These are phyloP conservation scores for Microchirus variegatus DNA, from an alignment of 2,797 vertebrate genomes.

Conservation along the genomic window DNA sequence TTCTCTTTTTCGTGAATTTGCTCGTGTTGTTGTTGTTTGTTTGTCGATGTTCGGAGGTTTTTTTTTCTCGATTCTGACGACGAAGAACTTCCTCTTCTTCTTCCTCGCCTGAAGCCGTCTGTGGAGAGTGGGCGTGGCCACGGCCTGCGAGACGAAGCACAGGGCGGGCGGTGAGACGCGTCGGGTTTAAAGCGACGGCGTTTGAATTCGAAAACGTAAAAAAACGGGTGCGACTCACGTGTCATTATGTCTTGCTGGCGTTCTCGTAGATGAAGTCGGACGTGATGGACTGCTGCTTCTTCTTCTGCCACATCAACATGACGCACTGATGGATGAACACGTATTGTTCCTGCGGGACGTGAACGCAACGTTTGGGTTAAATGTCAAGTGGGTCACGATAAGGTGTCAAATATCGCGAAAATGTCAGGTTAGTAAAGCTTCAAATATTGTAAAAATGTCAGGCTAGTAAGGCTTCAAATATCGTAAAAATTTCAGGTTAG, in stretches of 20 bases:
- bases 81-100: constrained; percentile 54
- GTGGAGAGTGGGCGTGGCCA: constrained; percentile 74
- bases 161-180: neutral
- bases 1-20: constrained; percentile 9
- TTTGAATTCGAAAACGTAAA: too few relatives aligned
- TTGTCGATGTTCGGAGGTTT: constrained; percentile 44
- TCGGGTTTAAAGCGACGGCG: too few relatives aligned
- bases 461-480: too few relatives aligned
- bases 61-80: constrained; percentile 50
- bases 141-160: constrained; percentile 75
- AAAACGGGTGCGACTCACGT: neutral
- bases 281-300: constrained; percentile 91
- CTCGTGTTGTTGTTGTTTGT: constrained; percentile 31
- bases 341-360: constrained; percentile 88
- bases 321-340: constrained; percentile 98
- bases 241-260: constrained; percentile 91
- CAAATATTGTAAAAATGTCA: too few relatives aligned
- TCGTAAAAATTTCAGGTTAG: too few relatives aligned
- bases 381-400: too few relatives aligned
- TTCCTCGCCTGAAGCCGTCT: constrained; percentile 80
- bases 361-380: neutral
- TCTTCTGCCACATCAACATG: constrained; percentile 95
- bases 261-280: constrained; percentile 96
- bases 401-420: too few relatives aligned
- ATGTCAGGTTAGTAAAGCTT: too few relatives aligned